phyloP scores from a whole-genome alignment of 2,888 invertebrate genomes.

The Dorcus parallelipipedus region DNA sequence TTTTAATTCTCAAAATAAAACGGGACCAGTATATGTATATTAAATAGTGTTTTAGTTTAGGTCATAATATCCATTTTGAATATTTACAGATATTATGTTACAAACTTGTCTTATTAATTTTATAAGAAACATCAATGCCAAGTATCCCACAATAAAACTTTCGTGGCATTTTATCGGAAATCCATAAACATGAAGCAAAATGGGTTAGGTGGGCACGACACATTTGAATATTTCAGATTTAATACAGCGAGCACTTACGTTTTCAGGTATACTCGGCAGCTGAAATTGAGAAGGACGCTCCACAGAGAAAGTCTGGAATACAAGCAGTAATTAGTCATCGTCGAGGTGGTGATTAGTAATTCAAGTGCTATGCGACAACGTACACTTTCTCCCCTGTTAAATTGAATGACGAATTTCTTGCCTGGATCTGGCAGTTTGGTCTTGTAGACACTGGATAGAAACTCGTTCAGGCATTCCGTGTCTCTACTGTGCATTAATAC shows the following conservation, averaged over 20 bases:
- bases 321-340: conserved; percentile 5
- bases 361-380: conserved; percentile 31
- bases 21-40: no score
- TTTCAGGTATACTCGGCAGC: conserved; percentile 92
- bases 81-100: no score
- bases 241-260: conserved; percentile 63
- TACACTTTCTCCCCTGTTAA: conserved; percentile 59
- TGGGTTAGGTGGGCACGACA: neutral
- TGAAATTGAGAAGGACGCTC: conserved; percentile 71
- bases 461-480: conserved; percentile 56
- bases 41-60: no score
- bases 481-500: conserved; percentile 65
- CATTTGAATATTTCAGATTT: conserved; percentile 11
- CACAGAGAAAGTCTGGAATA: conserved; percentile 72
- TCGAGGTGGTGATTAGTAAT: neutral
- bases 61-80: no score
- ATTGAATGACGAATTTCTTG: conserved; percentile 59
- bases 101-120: no score
- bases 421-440: conserved; percentile 68
- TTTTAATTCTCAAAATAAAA: no score
- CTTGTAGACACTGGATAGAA: conserved; percentile 66
- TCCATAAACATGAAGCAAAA: neutral
- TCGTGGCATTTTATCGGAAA: neutral
- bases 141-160: neutral
- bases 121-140: no score